Base-by-base conservation (phyloP, 2,888 invertebrate genomes). In the Agrotis puta region DNA sequence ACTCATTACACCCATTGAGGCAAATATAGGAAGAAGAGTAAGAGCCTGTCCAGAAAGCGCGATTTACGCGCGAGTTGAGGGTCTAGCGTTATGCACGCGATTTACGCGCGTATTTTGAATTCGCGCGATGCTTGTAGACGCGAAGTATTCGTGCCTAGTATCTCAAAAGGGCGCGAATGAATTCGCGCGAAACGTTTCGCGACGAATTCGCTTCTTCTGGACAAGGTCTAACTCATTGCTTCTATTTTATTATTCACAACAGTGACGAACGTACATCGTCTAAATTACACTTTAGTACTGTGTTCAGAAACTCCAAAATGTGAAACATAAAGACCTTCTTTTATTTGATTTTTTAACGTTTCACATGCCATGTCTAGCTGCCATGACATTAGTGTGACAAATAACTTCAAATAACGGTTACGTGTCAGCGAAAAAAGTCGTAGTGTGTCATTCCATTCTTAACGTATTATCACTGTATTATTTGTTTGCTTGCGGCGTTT, bases 321-420 rank as follows among this genome's bases (percentile, higher is more conserved):
- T 20, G 3, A 13, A 2, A 54, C 7, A 22, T 45, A 6, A 2
- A 2, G 24, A 39, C 6, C n/a, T 39, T 5, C 20, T 18, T 33
- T 9, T 6, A 43, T 27, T 47, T 18, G 18, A 1, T 56, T 24
- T 69, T 50, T 14, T 18, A 18, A 50, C 20, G 18, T 50, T n/a
- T 47, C 11, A 67, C n/a, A 18, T 50, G 22, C 11, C 16, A 39
- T 20, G 39, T 62, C 18, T 48, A 24, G 24, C 39, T n/a, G 24
- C 39, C 20, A 20, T 62, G 5, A 54, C 45, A 20, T 71, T n/a
- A 24, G 39, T 70, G 47, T 54, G 20, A 62, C 47, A 43, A 70
- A 70, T 51, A 24, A 53, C 22, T 45, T 22, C 14, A 47, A 61
- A 53, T 72, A 72, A 73, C 43, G 13, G 62, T 72, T 54, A 62